A percentile compares a stretch with the other conserved stretches of the same genome.
Evolutionary conservation across 2,888 invertebrate genomes (phyloP).

Genomic region (Ophion ellenae): DNA sequence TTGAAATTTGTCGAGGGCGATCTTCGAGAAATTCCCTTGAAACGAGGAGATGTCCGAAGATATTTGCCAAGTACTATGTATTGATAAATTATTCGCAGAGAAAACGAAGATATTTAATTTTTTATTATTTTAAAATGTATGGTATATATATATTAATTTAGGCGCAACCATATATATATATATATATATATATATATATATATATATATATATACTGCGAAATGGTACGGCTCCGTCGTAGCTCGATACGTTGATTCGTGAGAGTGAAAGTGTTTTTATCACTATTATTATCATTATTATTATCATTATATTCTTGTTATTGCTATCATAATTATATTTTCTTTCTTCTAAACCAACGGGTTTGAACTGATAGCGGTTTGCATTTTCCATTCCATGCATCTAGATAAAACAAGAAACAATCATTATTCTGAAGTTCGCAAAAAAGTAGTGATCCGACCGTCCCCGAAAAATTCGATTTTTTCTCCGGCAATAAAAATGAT

Average conservation of each 20-base stretch:
- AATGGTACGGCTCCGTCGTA: conserved; percentile 60
- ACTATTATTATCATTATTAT: not conserved
- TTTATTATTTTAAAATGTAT: conserved; percentile 50
- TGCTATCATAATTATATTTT: not conserved
- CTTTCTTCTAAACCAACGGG: not conserved
- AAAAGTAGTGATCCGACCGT: not conserved
- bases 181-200: too few species aligned
- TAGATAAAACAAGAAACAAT: not conserved
- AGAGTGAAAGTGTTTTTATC: conserved; percentile 47
- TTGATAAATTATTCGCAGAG: conserved; percentile 57
- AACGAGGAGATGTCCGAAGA: conserved; percentile 30
- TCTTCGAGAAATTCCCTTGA: conserved; percentile 26
- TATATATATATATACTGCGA: conserved; percentile 52
- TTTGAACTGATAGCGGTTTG: too few species aligned
- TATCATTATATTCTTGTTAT: not conserved
- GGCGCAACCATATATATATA: conserved; percentile 28
- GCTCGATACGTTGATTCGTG: conserved; percentile 67
- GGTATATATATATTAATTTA: conserved; percentile 9
- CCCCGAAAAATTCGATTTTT: not conserved
- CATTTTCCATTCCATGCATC: not conserved
- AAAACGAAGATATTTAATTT: conserved; percentile 56
- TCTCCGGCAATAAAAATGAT: conserved; percentile 5
- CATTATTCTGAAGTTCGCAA: not conserved
- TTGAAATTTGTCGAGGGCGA: conserved; percentile 54
- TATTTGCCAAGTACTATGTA: conserved; percentile 63